Evolutionary conservation across 2,113 vertebrate species (phyloP).

Genomic region (Isurus oxyrinchus): DNA sequence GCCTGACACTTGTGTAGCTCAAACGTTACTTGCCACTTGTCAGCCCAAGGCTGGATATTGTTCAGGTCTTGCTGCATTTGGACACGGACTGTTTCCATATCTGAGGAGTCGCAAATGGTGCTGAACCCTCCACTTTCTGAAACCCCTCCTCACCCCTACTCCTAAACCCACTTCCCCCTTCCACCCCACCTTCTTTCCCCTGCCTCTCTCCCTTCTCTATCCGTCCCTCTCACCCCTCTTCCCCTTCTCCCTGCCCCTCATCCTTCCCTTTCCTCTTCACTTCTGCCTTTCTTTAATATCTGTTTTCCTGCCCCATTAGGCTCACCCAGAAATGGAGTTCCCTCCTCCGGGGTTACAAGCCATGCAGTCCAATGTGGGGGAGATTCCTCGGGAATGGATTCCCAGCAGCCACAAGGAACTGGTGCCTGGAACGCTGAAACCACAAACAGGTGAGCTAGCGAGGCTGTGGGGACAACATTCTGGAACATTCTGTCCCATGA

Average conservation of each 20-base stretch:
- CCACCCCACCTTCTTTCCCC: no score
- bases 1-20: no score
- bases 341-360: slow-evolving; percentile 62
- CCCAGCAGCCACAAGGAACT: slow-evolving; percentile 43
- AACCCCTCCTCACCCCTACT: no score
- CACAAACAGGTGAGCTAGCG: slow-evolving; percentile 65
- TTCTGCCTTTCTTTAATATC: background rate
- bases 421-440: slow-evolving; percentile 61
- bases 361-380: slow-evolving; percentile 57
- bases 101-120: no score
- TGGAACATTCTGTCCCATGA: background rate
- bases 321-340: slow-evolving; percentile 79
- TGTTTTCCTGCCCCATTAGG: slow-evolving; percentile 52
- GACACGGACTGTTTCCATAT: no score
- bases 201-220: background rate
- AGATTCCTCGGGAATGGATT: slow-evolving; percentile 44
- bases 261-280: background rate
- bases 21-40: no score
- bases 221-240: no score
- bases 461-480: background rate
- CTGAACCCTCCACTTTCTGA: no score
- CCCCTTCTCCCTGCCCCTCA: background rate
- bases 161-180: no score
- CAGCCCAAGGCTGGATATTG: no score
- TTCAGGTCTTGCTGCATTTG: no score